These are phyloP conservation scores for human DNA, from an alignment of 2,113 vertebrate species.

Conservation along the genomic window GRCh38 chr12:61615001-61615500, in stretches of 20 bases:
- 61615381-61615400: not conserved
- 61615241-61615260: not conserved
- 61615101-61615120: not conserved
- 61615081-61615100: not conserved
- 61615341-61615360: not conserved
- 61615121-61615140: not conserved
- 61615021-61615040: not conserved
- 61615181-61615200: not conserved
- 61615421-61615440: not conserved
- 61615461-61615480: not conserved
- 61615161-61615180: not conserved
- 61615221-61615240: slow-evolving; percentile 28
- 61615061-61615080: not conserved
- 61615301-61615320: not conserved
- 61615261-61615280: not conserved
- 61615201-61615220: slow-evolving; percentile 1
- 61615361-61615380: not conserved
- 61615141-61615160: not conserved
- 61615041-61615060: not conserved
- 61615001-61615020: not conserved
- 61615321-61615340: not conserved
- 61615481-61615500: not conserved
- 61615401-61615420: not conserved
- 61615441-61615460: not conserved
- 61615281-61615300: slow-evolving; percentile 44